These are phyloP conservation scores for Pissodes strobi DNA, from an alignment of 1,140 invertebrate species.

Conservation along the genomic window DNA sequence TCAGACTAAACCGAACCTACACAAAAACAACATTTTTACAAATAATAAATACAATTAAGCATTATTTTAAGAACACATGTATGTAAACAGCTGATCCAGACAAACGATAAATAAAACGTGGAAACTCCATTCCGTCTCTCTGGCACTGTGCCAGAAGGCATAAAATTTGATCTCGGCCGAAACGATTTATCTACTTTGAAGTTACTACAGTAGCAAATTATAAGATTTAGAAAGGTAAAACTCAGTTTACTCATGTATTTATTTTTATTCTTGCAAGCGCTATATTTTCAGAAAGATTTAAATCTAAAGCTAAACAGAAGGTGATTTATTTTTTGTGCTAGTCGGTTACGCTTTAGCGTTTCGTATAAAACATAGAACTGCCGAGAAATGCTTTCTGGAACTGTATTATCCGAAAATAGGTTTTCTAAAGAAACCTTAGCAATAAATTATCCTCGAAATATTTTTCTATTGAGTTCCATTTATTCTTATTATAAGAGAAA, in stretches of 20 bases:
- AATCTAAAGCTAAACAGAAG: constrained; percentile 16
- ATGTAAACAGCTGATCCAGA: constrained; percentile 21
- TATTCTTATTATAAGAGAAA: too few relatives aligned
- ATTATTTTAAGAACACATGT: background rate
- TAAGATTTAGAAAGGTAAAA: constrained; percentile 25
- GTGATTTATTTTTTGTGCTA: constrained; percentile 14
- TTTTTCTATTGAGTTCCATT: too few relatives aligned
- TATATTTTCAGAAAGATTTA: constrained; percentile 16
- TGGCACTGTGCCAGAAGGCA: constrained; percentile 16
- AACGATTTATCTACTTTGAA: constrained; percentile 28
- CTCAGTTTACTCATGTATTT: constrained; percentile 19
- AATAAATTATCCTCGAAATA: constrained; percentile 23
- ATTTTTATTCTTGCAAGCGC: constrained; percentile 17
- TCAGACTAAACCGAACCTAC: too few relatives aligned
- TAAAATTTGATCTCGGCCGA: constrained; percentile 18
- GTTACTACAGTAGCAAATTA: constrained; percentile 23
- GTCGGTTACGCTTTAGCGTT: too few relatives aligned
- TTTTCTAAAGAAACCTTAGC: constrained; percentile 24
- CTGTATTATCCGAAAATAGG: too few relatives aligned
- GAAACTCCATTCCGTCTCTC: constrained; percentile 16
- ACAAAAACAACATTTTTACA: too few relatives aligned
- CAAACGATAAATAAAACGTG: constrained; percentile 25
- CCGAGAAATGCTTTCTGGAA: too few relatives aligned
- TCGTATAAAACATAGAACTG: too few relatives aligned
- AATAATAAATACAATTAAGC: constrained; percentile 12